A percentile compares a stretch with the other conserved stretches of the same genome.
phyloP scores from a whole-genome alignment of 2,888 invertebrate species.

The Dicyrtomina minuta region DNA sequence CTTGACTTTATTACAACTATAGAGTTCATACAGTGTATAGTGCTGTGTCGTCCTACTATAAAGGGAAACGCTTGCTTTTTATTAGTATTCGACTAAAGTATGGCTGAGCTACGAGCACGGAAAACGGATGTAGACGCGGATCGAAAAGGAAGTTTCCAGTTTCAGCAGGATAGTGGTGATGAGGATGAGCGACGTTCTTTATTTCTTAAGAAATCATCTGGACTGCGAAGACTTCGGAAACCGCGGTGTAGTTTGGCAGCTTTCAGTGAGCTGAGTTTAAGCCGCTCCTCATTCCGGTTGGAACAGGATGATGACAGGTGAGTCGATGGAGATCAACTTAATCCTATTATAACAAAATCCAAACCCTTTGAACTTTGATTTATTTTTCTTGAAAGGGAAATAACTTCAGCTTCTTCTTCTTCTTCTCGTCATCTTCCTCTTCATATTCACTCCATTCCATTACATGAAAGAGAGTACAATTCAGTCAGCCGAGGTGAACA shows the following conservation, averaged over 20 bases:
- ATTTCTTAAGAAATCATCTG: conserved; percentile 41
- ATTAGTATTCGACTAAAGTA: background rate
- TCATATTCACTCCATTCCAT: background rate
- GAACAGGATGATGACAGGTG: conserved; percentile 53
- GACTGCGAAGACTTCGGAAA: conserved; percentile 44
- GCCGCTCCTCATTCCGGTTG: conserved; percentile 49
- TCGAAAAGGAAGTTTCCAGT: conserved; percentile 30
- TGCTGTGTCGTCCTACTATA: background rate
- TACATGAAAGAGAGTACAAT: background rate
- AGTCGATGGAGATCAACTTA: conserved; percentile 10
- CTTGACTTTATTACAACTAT: too few relatives aligned
- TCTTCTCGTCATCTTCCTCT: background rate
- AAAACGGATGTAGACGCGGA: conserved; percentile 1
- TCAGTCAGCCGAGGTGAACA: background rate
- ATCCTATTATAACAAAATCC: conserved; percentile 9
- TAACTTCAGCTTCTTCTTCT: background rate
- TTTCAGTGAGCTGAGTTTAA: conserved; percentile 51
- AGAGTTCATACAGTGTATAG: too few relatives aligned
- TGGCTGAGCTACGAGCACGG: conserved; percentile 12
- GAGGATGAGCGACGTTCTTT: conserved; percentile 47
- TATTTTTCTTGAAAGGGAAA: background rate
- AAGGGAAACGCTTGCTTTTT: background rate
- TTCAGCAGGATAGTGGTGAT: conserved; percentile 39
- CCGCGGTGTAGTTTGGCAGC: conserved; percentile 50
- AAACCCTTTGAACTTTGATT: background rate